These are phyloP conservation scores for Ditylenchus dipsaci DNA, from an alignment of 1,140 invertebrate species.

Conservation along the genomic window DNA sequence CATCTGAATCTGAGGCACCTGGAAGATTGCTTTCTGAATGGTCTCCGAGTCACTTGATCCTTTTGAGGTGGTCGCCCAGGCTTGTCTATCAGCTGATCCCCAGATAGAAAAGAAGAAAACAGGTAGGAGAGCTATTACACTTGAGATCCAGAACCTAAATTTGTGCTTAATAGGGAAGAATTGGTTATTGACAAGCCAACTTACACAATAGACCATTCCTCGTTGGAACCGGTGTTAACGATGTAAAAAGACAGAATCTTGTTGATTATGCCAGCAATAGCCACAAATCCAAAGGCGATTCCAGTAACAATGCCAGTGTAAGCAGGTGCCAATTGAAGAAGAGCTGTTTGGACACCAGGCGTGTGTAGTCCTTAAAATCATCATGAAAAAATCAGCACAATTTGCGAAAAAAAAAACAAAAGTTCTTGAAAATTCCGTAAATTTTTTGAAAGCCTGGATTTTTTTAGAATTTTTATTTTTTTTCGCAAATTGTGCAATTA, in stretches of 20 bases:
- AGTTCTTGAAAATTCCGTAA: neutral
- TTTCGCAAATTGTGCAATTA: too few species aligned
- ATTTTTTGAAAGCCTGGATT: neutral
- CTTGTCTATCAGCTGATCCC: conserved; percentile 34
- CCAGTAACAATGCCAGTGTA: conserved; percentile 55
- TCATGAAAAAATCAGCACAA: conserved; percentile 19
- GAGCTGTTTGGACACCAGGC: conserved; percentile 55
- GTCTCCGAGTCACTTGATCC: neutral
- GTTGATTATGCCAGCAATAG: conserved; percentile 19
- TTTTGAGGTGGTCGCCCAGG: neutral
- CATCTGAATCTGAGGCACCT: too few species aligned
- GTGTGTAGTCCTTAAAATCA: conserved; percentile 58
- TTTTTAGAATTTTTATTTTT: too few species aligned
- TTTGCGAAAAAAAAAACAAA: neutral
- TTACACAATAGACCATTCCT: conserved; percentile 24
- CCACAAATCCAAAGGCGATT: conserved; percentile 54
- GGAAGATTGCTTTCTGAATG: too few species aligned
- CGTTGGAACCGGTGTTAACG: conserved; percentile 15
- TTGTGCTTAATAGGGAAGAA: too few species aligned
- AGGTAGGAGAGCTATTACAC: conserved; percentile 28
- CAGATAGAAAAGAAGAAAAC: conserved; percentile 39
- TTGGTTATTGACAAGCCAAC: too few species aligned
- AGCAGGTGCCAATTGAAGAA: conserved; percentile 54
- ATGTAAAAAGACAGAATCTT: conserved; percentile 22
- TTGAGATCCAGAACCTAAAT: conserved; percentile 22